Base-by-base conservation (phyloP, 2,113 vertebrate genomes). In the Anolis sagrei region DNA sequence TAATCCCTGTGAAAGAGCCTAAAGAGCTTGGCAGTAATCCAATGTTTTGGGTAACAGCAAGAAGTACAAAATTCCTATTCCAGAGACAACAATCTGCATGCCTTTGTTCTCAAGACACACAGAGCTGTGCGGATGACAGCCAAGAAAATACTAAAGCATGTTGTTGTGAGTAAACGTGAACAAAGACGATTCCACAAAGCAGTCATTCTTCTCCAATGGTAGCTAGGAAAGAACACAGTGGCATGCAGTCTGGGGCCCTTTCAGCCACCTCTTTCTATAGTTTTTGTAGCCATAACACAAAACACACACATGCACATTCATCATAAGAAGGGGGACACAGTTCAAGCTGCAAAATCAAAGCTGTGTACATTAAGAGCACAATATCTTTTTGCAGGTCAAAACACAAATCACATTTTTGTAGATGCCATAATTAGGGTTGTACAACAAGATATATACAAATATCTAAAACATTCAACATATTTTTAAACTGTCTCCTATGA, bases 1-100 rank as follows among this genome's bases (percentile, higher is more conserved):
- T 2, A 0, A 0, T 84, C 79, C 83, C 72, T 73, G 84, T 79
- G 83, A 86, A 58, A 72, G n/a, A 61, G 2, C 0, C 44, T 25
- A 21, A 88, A 92, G 81, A 81, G 81, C 54, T 2, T 87, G 44
- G 36, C 44, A 87, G 14, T 1, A 13, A 19, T 74, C 32, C n/a
- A 70, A 5, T 89, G 2, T 84, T 90, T 81, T 87, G 44, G 5
- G 49, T 89, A 91, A 23, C 68, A 91, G 74, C 73, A 83, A 44
- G 78, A 95, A 95, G 84, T 88, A 69, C 80, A 91, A 89, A 91
- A 88, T 69, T 93, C 85, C 91, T 89, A 80, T 81, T 58, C 76
- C 87, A 91, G 83, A 32, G 82, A 89, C 80, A 88, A 90, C 85
- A 88, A 88, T 89, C 76, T 78, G 25, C 70, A 36, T 79, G 89